A percentile compares a stretch with the other conserved stretches of the same genome.
These are phyloP conservation scores for Stenoptilia bipunctidactyla DNA, from an alignment of 2,888 invertebrate genomes.

Conservation along the genomic window DNA sequence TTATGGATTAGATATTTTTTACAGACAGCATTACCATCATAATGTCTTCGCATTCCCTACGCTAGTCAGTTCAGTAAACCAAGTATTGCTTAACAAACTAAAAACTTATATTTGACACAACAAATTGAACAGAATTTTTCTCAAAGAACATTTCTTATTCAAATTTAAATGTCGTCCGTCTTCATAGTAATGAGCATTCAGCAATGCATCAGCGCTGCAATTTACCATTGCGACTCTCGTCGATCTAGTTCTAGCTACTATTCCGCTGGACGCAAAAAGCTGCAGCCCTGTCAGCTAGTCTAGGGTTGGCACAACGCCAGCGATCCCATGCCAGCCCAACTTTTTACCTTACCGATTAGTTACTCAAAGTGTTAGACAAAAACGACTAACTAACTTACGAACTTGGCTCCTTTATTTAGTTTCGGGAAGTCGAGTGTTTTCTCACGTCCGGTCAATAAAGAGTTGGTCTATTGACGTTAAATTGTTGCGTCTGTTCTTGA, in stretches of 20 bases:
- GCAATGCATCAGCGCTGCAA: neutral
- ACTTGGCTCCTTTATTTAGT: constrained; percentile 15
- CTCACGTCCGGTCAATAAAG: constrained; percentile 24
- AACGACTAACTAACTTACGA: constrained; percentile 17
- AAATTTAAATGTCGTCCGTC: neutral
- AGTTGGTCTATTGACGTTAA: constrained; percentile 23
- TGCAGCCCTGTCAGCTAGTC: neutral
- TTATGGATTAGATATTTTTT: too few relatives aligned
- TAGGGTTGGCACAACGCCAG: neutral
- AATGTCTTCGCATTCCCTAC: too few relatives aligned
- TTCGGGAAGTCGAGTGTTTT: constrained; percentile 7
- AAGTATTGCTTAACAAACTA: too few relatives aligned
- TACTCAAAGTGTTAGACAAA: constrained; percentile 25
- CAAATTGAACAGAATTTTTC: too few relatives aligned
- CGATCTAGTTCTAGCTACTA: neutral
- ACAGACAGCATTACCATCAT: too few relatives aligned
- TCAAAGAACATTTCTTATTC: too few relatives aligned
- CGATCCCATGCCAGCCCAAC: constrained; percentile 4
- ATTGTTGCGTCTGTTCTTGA: neutral
- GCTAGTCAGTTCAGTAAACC: too few relatives aligned
- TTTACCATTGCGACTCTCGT: neutral
- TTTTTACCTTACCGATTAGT: constrained; percentile 26
- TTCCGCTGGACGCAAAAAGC: neutral
- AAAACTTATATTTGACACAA: too few relatives aligned
- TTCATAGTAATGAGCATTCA: neutral